Percentiles rank a stretch among this genome's conserved stretches.
phyloP scores from a whole-genome alignment of 53 echinoderm and acorn worm genomes.

The Luidia sarsii region DNA sequence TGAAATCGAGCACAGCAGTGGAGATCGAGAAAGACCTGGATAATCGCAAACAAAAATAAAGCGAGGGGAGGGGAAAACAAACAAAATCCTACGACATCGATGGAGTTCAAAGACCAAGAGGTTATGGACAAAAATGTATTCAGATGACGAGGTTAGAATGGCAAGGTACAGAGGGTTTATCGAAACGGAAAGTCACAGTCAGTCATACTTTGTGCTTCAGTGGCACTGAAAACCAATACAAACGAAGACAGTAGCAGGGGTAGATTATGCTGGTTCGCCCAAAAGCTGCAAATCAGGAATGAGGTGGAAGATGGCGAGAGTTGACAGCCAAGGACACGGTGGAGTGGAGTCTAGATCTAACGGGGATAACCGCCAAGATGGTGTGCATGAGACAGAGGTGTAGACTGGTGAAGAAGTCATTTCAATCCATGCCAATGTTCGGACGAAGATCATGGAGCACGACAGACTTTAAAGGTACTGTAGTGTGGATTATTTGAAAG shows the following conservation, averaged over 20 bases:
- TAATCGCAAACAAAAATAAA: conserved; percentile 26
- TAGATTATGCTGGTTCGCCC: conserved; percentile 3
- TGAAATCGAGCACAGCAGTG: conserved; percentile 28
- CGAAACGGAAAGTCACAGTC: no score
- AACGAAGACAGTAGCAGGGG: neutral
- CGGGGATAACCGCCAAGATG: conserved; percentile 2
- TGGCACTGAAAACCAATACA: conserved; percentile 1
- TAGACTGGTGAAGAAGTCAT: conserved; percentile 10
- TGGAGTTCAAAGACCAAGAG: conserved; percentile 8
- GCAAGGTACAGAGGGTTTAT: no score
- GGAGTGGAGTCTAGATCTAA: neutral
- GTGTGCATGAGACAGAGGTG: conserved; percentile 11
- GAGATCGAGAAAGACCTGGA: conserved; percentile 41
- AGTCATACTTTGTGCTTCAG: no score
- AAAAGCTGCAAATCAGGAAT: conserved; percentile 15
- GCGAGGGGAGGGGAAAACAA: conserved; percentile 1
- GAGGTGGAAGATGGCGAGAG: conserved; percentile 19
- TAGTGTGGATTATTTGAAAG: conserved; percentile 1
- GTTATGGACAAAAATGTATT: neutral
- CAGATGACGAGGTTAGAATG: conserved; percentile 27
- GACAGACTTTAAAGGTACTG: conserved; percentile 7
- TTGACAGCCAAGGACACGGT: no score
- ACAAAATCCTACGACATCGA: conserved; percentile 16
- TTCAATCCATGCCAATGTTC: conserved; percentile 44
- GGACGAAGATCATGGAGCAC: conserved; percentile 2